Conservation (phyloP, 2,888 invertebrate species). For the Acronicta alni region DNA sequence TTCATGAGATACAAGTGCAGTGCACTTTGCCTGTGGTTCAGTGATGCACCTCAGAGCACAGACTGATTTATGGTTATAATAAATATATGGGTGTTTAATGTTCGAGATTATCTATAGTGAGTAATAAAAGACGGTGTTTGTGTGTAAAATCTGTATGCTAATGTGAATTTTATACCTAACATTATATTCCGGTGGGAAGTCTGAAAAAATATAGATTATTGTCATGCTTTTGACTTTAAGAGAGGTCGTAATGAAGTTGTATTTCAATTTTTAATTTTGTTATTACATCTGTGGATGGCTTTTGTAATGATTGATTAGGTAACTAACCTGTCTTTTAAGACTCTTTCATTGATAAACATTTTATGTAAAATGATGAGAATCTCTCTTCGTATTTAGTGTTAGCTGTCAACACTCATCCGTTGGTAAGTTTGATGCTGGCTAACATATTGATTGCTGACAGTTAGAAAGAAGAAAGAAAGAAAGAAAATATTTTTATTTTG, state of each 20-base stretch:
- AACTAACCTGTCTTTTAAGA: no score
- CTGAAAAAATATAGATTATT: conserved; percentile 36
- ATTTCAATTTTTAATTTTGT: background rate
- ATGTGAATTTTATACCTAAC: conserved; percentile 56
- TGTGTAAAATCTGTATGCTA: conserved; percentile 61
- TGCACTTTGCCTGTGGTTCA: conserved; percentile 79
- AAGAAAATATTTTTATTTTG: no score
- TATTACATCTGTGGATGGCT: no score
- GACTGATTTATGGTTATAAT: conserved; percentile 87
- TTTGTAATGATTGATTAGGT: no score
- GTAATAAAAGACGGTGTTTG: conserved; percentile 64
- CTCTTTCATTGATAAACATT: no score
- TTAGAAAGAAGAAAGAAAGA: no score
- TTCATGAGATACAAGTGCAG: conserved; percentile 74
- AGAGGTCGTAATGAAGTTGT: background rate
- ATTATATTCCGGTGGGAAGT: conserved; percentile 43
- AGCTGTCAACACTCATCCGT: no score
- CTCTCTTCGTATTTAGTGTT: no score
- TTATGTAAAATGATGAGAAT: no score
- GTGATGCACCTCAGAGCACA: conserved; percentile 83
- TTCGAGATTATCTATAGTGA: conserved; percentile 81
- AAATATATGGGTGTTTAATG: conserved; percentile 87
- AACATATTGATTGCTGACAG: no score
- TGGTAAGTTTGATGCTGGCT: no score
- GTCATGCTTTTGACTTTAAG: conserved; percentile 29